Base-by-base conservation (phyloP, 2,888 invertebrate genomes). In the Dione vanillae region DNA sequence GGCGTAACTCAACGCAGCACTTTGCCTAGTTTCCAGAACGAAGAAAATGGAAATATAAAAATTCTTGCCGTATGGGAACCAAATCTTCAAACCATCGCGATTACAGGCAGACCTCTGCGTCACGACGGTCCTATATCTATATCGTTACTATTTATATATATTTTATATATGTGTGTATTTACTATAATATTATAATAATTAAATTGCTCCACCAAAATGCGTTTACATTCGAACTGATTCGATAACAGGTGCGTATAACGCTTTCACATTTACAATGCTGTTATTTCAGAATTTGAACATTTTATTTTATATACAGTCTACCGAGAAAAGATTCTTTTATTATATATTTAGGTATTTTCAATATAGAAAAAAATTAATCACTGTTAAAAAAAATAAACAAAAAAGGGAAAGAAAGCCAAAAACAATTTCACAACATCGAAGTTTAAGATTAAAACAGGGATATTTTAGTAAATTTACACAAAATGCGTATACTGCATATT, bases 191-290 rank as follows among this genome's bases (percentile, higher is more conserved):
- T 16, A 47, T 16, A 47, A 47, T 47, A 16, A 47, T 47, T 47
- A 16, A 9, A 16, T 16, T 47, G 27, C 27, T 27, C 27, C 47
- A 16, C 16, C 47, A 16, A 47, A n/a, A n/a, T 35, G 35, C 54
- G n/a, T 54, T 54, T 9, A 54, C 37, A n/a, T 35, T 10, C 2
- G 35, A 10, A 54, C 14, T 27, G 35, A 35, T 16, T 47, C 2
- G 35, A 35, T 12, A 8, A 54, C 54, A 37, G 35, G 54, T 54
- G 54, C 8, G n/a, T n/a, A 35, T n/a, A 54, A 54, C n/a, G 54
- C 7, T 54, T 54, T 54, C 54, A 54, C 11, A 54, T 54, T 54
- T n/a, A 52, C 8, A 52, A 27, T 52, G 12, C 27, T 54, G 2
- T n/a, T 54, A 8, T 37, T 35, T 35, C 35, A n/a, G 9, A 9